Evolutionary conservation across 2,113 vertebrate species (phyloP).

Genomic region (Osmerus eperlanus): DNA sequence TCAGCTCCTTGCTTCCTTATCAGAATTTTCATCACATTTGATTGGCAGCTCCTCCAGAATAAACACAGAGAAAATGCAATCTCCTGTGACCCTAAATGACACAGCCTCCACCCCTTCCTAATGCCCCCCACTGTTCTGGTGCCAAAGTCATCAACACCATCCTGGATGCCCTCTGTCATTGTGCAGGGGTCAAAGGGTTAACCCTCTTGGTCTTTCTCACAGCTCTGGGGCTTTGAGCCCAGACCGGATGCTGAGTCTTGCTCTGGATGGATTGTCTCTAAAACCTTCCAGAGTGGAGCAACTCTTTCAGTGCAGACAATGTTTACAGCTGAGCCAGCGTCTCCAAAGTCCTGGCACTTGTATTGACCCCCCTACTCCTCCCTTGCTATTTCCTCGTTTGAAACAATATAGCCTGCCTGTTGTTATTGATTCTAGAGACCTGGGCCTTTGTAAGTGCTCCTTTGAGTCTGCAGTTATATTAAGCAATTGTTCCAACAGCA

Average conservation of each 20-base stretch:
- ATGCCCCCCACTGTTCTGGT: conserved; percentile 24
- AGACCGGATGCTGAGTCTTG: conserved; percentile 29
- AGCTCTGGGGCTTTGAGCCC: conserved; percentile 30
- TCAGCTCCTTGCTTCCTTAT: conserved; percentile 54
- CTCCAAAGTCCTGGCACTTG: conserved; percentile 59
- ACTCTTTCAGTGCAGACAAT: conserved; percentile 42
- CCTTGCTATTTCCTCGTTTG: conserved; percentile 71
- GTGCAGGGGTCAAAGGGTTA: conserved; percentile 36
- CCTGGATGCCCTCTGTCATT: conserved; percentile 53
- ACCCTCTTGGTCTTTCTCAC: conserved; percentile 38
- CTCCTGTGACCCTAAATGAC: conserved; percentile 53
- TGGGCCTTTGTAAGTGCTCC: conserved; percentile 76
- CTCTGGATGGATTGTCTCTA: conserved; percentile 49
- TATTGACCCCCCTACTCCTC: conserved; percentile 57
- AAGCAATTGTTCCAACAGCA: conserved; percentile 85
- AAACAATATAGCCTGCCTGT: conserved; percentile 72
- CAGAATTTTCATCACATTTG: conserved; percentile 66
- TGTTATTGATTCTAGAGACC: conserved; percentile 82
- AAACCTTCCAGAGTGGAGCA: conserved; percentile 51
- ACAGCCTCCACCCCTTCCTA: conserved; percentile 33
- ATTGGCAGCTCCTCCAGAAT: conserved; percentile 58
- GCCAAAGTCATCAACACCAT: conserved; percentile 53
- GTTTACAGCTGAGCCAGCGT: conserved; percentile 54
- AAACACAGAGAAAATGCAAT: conserved; percentile 54
- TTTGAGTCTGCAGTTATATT: conserved; percentile 82